Evolutionary conservation across 2,113 vertebrate species (phyloP).

Genomic region (Irena cyanogastra): DNA sequence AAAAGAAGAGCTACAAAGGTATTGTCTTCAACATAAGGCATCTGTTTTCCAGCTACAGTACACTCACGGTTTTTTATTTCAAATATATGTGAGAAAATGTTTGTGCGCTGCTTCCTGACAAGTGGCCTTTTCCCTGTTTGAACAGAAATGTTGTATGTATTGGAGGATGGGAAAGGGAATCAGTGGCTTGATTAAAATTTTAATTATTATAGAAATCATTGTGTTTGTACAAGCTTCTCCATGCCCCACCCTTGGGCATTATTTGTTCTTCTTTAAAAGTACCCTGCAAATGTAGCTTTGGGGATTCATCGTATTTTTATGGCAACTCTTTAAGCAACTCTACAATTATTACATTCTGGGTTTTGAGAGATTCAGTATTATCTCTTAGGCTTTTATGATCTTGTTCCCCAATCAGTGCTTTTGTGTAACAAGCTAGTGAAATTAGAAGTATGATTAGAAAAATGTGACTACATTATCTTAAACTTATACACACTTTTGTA

Average conservation of each 20-base stretch:
- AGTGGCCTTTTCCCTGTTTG: background rate
- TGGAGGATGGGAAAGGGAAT: background rate
- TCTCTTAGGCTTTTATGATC: constrained; percentile 44
- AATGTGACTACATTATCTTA: constrained; percentile 68
- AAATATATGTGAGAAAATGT: background rate
- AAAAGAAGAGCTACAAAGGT: background rate
- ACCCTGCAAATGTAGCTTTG: background rate
- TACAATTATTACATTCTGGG: constrained; percentile 31
- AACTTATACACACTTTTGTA: constrained; percentile 50
- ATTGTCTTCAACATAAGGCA: background rate
- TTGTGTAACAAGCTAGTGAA: constrained; percentile 56
- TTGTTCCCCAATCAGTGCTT: constrained; percentile 45
- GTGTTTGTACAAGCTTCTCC: background rate
- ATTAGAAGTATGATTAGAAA: constrained; percentile 70
- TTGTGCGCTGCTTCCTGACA: background rate
- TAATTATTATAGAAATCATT: constrained; percentile 22
- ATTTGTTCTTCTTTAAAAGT: constrained; percentile 35
- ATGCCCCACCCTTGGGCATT: background rate
- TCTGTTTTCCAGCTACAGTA: background rate
- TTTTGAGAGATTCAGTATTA: constrained; percentile 45
- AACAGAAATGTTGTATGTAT: background rate
- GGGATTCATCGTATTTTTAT: constrained; percentile 23
- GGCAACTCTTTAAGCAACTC: constrained; percentile 7
- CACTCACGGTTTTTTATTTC: background rate
- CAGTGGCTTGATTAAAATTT: constrained; percentile 16